Evolutionary conservation across 2,113 vertebrate species (phyloP).

Genomic region (Rhombomys opimus): DNA sequence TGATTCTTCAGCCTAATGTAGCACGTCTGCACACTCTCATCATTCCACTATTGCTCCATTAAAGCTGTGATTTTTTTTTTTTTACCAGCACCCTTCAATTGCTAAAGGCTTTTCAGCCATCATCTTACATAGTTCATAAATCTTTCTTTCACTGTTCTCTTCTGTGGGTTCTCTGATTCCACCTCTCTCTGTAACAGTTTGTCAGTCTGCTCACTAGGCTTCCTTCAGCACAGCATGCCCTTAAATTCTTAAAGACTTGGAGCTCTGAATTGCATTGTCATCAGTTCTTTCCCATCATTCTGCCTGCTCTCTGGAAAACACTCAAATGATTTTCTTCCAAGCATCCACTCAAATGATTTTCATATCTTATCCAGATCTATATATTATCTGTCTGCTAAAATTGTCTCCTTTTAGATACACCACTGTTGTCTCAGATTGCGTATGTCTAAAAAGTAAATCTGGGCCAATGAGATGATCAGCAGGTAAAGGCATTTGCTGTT

Average conservation of each 20-base stretch:
- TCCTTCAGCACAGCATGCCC: not conserved
- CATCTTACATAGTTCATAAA: not conserved
- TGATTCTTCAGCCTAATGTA: not conserved
- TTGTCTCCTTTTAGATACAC: not conserved
- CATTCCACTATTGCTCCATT: not conserved
- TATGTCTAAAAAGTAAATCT: constrained; percentile 4
- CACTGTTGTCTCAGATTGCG: not conserved
- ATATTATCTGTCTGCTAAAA: not conserved
- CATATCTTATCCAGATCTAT: not conserved
- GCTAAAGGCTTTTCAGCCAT: not conserved
- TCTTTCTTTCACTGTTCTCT: not conserved
- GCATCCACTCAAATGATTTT: not conserved
- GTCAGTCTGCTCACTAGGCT: not conserved
- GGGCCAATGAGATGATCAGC: not conserved
- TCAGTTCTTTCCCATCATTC: not conserved
- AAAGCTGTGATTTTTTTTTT: not conserved
- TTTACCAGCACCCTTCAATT: not conserved
- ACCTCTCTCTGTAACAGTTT: not conserved
- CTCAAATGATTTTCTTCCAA: not conserved
- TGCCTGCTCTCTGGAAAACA: not conserved
- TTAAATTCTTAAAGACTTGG: not conserved
- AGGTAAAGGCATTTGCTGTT: not conserved
- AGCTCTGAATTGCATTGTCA: not conserved
- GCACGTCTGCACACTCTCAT: not conserved
- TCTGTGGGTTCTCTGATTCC: not conserved